phyloP scores from a whole-genome alignment of 2,113 vertebrate genomes.

The Speoplatyrhinus poulsoni region DNA sequence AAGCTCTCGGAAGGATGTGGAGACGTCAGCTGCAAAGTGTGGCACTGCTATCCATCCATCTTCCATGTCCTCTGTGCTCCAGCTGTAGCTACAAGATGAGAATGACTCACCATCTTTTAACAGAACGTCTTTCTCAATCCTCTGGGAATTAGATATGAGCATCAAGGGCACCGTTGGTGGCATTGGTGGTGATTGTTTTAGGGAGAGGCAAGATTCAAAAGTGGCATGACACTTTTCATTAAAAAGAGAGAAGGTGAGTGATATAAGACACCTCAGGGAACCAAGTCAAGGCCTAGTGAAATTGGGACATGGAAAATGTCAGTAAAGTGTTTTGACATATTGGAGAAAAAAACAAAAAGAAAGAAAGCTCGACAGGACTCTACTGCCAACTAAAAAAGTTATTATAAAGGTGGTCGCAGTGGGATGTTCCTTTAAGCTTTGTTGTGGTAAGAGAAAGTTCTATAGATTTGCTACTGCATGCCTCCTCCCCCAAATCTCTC shows the following conservation, averaged over 20 bases:
- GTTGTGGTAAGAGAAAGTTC: slow-evolving; percentile 37
- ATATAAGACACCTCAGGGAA: slow-evolving; percentile 50
- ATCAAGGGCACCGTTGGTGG: slow-evolving; percentile 60
- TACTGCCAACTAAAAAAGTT: slow-evolving; percentile 51
- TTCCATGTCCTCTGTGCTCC: slow-evolving; percentile 35
- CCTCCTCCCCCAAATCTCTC: not conserved
- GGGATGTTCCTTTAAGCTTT: too few relatives aligned
- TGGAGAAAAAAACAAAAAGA: slow-evolving; percentile 16
- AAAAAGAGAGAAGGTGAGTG: slow-evolving; percentile 29
- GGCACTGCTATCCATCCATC: slow-evolving; percentile 51
- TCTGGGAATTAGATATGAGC: slow-evolving; percentile 28
- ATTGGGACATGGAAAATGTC: slow-evolving; percentile 48
- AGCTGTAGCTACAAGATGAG: slow-evolving; percentile 59
- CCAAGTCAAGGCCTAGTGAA: slow-evolving; percentile 52
- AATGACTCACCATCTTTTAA: too few relatives aligned
- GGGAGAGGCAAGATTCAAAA: slow-evolving; percentile 32
- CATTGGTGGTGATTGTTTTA: slow-evolving; percentile 42
- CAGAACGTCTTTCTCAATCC: slow-evolving; percentile 10
- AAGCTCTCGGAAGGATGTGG: slow-evolving; percentile 35
- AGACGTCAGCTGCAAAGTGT: slow-evolving; percentile 41
- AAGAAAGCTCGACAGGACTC: slow-evolving; percentile 54
- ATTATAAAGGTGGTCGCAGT: slow-evolving; percentile 48
- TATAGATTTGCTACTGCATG: slow-evolving; percentile 21
- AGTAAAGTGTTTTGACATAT: slow-evolving; percentile 49
- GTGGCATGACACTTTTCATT: slow-evolving; percentile 52